Percentiles rank a stretch among this genome's conserved stretches.
Evolutionary conservation across 2,797 vertebrate species (phyloP).

Genomic region (Sphenopsis melanotis): DNA sequence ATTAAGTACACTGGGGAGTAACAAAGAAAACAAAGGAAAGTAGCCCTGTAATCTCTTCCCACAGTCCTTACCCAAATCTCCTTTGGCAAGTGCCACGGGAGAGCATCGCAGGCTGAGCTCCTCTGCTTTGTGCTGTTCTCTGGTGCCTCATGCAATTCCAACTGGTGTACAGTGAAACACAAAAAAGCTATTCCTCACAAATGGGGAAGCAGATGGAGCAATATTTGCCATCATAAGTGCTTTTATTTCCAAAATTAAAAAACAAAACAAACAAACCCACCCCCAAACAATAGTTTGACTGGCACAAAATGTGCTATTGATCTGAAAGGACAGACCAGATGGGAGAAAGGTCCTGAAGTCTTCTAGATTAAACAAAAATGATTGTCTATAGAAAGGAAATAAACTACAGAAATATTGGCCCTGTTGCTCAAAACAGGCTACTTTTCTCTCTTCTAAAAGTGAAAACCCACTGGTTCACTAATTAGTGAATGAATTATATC

Average conservation of each 20-base stretch:
- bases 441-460: background rate
- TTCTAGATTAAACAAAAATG: background rate
- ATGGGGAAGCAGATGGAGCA: constrained; percentile 43
- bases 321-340: constrained; percentile 7
- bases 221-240: constrained; percentile 42
- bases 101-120: constrained; percentile 13
- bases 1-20: background rate
- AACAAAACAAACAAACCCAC: background rate
- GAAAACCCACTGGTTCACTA: background rate
- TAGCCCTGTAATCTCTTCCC: constrained; percentile 51
- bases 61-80: constrained; percentile 58
- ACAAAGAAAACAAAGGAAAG: constrained; percentile 50
- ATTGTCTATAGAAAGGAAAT: background rate
- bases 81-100: constrained; percentile 46
- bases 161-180: background rate
- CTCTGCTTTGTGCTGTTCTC: constrained; percentile 35
- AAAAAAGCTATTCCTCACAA: constrained; percentile 44
- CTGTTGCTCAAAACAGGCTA: background rate
- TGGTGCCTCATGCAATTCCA: constrained; percentile 35
- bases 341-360: background rate
- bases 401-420: background rate
- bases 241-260: constrained; percentile 28
- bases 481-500: background rate
- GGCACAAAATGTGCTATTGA: background rate
- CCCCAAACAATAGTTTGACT: background rate